Conservation (phyloP, 2,113 vertebrate species). For the Theristicus caerulescens region DNA sequence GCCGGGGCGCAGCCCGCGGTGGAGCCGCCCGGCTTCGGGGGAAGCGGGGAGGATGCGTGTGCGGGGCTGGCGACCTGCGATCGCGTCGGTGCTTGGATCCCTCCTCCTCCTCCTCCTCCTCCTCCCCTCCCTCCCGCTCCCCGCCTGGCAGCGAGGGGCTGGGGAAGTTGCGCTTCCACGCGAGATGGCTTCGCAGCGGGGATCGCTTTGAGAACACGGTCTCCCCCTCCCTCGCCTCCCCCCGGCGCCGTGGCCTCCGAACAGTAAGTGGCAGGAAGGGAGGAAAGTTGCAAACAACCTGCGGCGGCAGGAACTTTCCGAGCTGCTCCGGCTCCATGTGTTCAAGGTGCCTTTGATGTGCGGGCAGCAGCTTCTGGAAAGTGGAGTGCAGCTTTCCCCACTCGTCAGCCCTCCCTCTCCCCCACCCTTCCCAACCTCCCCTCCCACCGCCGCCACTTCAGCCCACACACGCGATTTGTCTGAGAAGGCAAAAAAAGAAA, state of each 20-base stretch:
- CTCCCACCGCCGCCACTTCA: constrained; percentile 7
- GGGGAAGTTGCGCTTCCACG: background rate
- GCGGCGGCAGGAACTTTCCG: constrained; percentile 60
- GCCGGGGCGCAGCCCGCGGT: background rate
- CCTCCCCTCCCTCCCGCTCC: background rate
- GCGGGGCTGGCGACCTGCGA: background rate
- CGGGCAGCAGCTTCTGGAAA: constrained; percentile 31
- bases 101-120: background rate
- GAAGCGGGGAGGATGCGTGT: background rate
- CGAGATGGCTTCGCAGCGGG: constrained; percentile 36
- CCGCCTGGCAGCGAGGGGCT: background rate
- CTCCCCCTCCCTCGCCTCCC: background rate
- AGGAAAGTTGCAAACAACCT: constrained; percentile 63
- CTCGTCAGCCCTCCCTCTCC: background rate
- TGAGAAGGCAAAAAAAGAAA: background rate
- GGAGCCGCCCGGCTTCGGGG: background rate
- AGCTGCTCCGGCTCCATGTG: constrained; percentile 25
- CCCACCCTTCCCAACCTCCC: background rate
- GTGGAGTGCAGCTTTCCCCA: constrained; percentile 41
- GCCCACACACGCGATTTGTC: constrained; percentile 39
- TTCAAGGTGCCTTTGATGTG: constrained; percentile 68
- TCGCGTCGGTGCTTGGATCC: background rate
- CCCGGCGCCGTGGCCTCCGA: background rate
- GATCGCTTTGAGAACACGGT: background rate
- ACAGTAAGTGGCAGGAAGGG: constrained; percentile 59